phyloP scores from a whole-genome alignment of 2,113 vertebrate genomes.

The Thamnaconus septentrionalis region DNA sequence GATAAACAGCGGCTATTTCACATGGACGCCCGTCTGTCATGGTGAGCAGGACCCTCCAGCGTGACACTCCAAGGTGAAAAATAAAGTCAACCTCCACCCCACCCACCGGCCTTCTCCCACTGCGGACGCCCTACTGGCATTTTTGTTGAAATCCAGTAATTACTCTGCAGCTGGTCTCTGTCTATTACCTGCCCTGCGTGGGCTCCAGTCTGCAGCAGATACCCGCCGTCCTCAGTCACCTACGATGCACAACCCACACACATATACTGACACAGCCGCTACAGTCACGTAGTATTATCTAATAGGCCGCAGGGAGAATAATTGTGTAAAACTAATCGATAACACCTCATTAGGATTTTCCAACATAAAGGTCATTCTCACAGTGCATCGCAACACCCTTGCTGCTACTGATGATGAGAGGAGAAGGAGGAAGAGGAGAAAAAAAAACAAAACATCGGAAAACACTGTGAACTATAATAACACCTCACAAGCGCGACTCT shows the following conservation, averaged over 20 bases:
- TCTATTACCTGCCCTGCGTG: conserved; percentile 29
- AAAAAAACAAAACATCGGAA: neutral
- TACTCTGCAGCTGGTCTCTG: conserved; percentile 35
- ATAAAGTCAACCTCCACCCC: too few species aligned
- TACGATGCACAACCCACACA: conserved; percentile 6
- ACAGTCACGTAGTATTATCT: conserved; percentile 32
- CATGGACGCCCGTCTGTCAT: too few species aligned
- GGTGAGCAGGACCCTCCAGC: too few species aligned
- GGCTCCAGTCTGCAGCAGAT: conserved; percentile 15
- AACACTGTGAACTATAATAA: neutral
- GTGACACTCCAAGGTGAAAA: too few species aligned
- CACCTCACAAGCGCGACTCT: too few species aligned
- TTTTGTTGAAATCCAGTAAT: conserved; percentile 43
- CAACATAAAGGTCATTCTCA: conserved; percentile 48
- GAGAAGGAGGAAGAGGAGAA: neutral
- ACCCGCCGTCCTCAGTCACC: too few species aligned
- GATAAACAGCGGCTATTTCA: too few species aligned
- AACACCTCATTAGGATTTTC: conserved; percentile 56
- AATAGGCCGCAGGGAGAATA: conserved; percentile 58
- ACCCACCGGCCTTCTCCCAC: too few species aligned
- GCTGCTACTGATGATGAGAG: conserved; percentile 5
- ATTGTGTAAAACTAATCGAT: conserved; percentile 62
- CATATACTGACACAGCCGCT: conserved; percentile 18
- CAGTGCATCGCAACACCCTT: conserved; percentile 14
- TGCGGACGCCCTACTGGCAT: neutral